Conservation (phyloP, 2,113 vertebrate genomes). For the Bos javanicus region DNA sequence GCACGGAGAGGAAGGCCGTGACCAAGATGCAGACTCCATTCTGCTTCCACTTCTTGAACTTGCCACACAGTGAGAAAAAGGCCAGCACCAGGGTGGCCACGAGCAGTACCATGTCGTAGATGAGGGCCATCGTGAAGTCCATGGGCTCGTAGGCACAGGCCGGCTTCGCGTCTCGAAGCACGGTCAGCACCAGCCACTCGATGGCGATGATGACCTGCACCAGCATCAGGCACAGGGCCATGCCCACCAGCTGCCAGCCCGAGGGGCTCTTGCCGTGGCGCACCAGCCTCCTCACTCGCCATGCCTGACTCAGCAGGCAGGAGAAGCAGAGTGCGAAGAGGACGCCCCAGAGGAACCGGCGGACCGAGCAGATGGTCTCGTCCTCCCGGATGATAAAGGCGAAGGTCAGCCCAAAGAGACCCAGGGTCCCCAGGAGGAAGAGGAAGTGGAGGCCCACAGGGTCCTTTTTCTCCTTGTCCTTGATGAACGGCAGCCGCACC, state of each 20-base stretch:
- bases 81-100: conserved; percentile 85
- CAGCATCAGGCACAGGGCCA: conserved; percentile 88
- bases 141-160: conserved; percentile 93
- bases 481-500: conserved; percentile 91
- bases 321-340: conserved; percentile 95
- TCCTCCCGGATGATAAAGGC: conserved; percentile 94
- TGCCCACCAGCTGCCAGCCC: conserved; percentile 88
- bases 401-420: conserved; percentile 93
- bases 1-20: conserved; percentile 88
- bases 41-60: conserved; percentile 93
- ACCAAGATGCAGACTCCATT: conserved; percentile 90
- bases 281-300: conserved; percentile 89
- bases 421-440: conserved; percentile 91
- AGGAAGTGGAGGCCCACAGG: conserved; percentile 91
- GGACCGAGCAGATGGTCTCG: conserved; percentile 88
- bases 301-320: conserved; percentile 92
- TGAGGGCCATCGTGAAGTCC: conserved; percentile 93
- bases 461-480: conserved; percentile 92
- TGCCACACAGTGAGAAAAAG: conserved; percentile 91
- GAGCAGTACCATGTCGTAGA: conserved; percentile 92
- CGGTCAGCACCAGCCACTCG: conserved; percentile 94
- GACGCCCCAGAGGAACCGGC: conserved; percentile 93
- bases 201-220: conserved; percentile 95
- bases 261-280: conserved; percentile 89
- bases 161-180: conserved; percentile 88